Base-by-base conservation (phyloP, 2,888 invertebrate genomes). In the Cephus sareptanus region DNA sequence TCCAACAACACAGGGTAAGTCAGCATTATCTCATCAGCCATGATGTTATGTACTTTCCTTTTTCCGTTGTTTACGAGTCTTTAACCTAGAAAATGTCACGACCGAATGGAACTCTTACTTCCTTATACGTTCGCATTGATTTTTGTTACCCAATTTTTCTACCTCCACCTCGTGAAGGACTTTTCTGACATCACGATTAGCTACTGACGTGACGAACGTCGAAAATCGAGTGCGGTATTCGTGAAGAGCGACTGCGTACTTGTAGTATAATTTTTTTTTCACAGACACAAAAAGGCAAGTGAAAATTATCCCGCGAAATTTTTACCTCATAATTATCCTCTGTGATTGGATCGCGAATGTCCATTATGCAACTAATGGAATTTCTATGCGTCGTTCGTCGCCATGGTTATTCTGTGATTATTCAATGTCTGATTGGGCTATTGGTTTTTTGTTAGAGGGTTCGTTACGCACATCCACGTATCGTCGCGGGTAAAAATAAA, bases 1-100 rank as follows among this genome's bases (percentile, higher is more conserved):
- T 34, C 37, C 75, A 30, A 33, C 78, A 76, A 68, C 75, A 15
- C 75, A 78, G 71, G 78, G 78, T 78, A 76, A 40, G 34, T 40
- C 37, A 75, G 69, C 30, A 35, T 30, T 56, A 71, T 71, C 31
- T 71, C 71, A 56, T 56, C 56, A 56, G 56, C 56, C 56, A 56
- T 56, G 56, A 56, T 56, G 56, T 23, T 56, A 15, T 23, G 23
- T 23, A 56, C 56, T 0, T 56, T 56, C 6, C n/a, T 71, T 73
- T 73, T 69, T 75, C 75, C 74, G 79, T 80, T 82, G 81, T 85
- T 85, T 83, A 86, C 79, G 79, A 83, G 78, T 76, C 75, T 76
- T 79, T 81, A 79, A 77, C 76, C 79, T 74, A 76, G 75, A 71
- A 70, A 81, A 69, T 79, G 80, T 79, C 73, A 77, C 56, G 56